These are phyloP conservation scores for Eupelmus urozonus DNA, from an alignment of 2,888 invertebrate genomes.

Conservation along the genomic window DNA sequence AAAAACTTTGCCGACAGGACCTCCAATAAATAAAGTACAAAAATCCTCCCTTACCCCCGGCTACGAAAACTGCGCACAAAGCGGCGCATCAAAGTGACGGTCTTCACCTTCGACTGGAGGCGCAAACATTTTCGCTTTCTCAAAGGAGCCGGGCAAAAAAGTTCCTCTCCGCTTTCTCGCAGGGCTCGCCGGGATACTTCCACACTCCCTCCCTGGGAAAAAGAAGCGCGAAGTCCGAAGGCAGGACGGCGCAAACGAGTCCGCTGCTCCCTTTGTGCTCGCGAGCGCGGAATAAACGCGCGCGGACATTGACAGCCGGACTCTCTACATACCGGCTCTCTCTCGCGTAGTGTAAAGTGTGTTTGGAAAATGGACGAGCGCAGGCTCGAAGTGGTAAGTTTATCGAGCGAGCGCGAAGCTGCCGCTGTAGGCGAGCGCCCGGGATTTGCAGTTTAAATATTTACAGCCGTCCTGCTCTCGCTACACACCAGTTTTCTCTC, in stretches of 20 bases:
- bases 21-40: too few species aligned
- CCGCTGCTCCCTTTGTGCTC: neutral
- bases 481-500: constrained; percentile 46
- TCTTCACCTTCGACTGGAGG: neutral
- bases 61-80: too few species aligned
- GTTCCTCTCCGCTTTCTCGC: neutral
- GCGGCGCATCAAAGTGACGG: neutral
- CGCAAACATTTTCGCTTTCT: too few species aligned
- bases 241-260: neutral
- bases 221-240: neutral
- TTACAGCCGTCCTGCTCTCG: constrained; percentile 62
- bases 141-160: too few species aligned
- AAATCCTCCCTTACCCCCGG: too few species aligned
- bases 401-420: constrained; percentile 3
- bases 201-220: neutral
- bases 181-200: neutral
- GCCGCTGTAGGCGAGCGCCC: neutral
- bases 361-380: neutral
- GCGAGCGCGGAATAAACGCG: neutral
- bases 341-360: neutral
- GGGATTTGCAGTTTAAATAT: constrained; percentile 71
- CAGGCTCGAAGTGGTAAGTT: constrained; percentile 17
- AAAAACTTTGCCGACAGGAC: too few species aligned
- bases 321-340: neutral
- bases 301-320: neutral